Base-by-base conservation (phyloP, 64 coral and sea anemone species). In the Porites australiensis region DNA sequence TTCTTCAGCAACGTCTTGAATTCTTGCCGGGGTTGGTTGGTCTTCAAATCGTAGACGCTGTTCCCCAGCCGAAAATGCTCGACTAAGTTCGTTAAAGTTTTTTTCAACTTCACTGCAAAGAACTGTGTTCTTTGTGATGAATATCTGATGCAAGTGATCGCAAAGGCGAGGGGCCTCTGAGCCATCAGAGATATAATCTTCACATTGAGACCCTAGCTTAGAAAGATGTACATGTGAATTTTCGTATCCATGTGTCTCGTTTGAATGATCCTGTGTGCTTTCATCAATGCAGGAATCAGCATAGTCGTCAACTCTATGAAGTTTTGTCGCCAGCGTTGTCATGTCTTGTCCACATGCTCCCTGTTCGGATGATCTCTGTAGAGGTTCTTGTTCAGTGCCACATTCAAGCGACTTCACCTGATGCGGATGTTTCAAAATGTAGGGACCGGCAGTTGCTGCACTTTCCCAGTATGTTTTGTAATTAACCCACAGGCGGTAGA, bases 121-220 rank as follows among this genome's bases (percentile, higher is more conserved):
- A 2, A 88, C 85, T 18, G 50, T 88, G 50, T 88, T 88, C 71
- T 88, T 88, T 52, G 98, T 99, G 18, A 99, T 91, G 72, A 99
- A 99, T n/a, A 96, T 20, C 13, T 96, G 94, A 73, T 99, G 98
- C 13, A 99, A 77, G 83, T 99, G 98, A 53, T 99, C 98, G 43
- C 72, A 96, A 16, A 58, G 27, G 4, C 74, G 87, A 70, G 6
- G 4, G 4, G 51, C 20, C 60, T 53, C 64, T 19, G 19, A 4
- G 13, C 52, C 81, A 5, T 84, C 44, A 50, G 1, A 46, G 6
- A 49, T 50, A 15, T 83, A 7, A 3, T 66, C 80, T 50, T 83
- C 62, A 6, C 6, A 68, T 19, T 20, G 61, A 3, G 14, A 18
- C 68, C 51, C 19, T 18, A 22, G 44, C 7, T 19, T 27, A 50